These are phyloP conservation scores for Condylura cristata DNA, from an alignment of 2,113 vertebrate genomes.

Conservation along the genomic window DNA sequence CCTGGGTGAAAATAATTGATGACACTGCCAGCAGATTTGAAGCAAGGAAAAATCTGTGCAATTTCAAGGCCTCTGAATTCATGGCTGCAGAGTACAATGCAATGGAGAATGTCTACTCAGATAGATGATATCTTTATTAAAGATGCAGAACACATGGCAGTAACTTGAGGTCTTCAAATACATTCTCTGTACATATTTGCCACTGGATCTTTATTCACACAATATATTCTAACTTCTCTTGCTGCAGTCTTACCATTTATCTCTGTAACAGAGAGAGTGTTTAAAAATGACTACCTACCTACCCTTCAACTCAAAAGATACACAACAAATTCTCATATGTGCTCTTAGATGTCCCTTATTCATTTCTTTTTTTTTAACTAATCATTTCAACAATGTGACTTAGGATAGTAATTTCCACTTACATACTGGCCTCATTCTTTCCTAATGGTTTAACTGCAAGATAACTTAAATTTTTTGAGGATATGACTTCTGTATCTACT, in stretches of 20 bases:
- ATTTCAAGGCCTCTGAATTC: slow-evolving; percentile 45
- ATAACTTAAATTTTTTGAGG: background rate
- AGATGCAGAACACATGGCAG: background rate
- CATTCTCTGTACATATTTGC: background rate
- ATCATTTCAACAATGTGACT: background rate
- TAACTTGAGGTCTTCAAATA: background rate
- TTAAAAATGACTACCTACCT: background rate
- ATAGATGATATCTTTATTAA: background rate
- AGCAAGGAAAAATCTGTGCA: background rate
- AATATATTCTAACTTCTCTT: background rate
- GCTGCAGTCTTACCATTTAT: background rate
- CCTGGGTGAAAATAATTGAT: slow-evolving; percentile 6
- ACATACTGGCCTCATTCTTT: background rate
- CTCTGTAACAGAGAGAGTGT: background rate
- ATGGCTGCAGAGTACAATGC: background rate
- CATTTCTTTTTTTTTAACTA: background rate
- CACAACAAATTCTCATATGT: background rate
- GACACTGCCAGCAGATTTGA: background rate
- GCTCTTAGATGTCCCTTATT: background rate
- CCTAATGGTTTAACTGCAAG: background rate
- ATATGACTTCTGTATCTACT: background rate
- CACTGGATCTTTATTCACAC: background rate
- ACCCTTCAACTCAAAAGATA: background rate
- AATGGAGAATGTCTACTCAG: background rate
- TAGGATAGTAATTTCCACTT: background rate